phyloP scores from a whole-genome alignment of 2,888 invertebrate genomes.

The Bimastos eiseni region DNA sequence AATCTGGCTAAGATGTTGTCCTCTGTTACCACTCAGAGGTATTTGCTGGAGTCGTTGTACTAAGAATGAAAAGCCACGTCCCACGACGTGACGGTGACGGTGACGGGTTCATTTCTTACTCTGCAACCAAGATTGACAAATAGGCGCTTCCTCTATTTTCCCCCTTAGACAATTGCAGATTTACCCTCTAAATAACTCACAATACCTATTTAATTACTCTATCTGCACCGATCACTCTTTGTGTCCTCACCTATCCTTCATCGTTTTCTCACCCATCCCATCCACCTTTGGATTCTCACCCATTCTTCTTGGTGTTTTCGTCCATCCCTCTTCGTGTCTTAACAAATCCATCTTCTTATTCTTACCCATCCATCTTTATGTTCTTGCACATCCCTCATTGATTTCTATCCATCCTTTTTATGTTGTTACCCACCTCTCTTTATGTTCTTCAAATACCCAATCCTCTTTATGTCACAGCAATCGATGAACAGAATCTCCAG shows the following conservation, averaged over 20 bases:
- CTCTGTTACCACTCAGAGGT: no score
- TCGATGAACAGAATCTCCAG: constrained; percentile 67
- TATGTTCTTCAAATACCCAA: not conserved
- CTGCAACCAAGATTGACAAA: no score
- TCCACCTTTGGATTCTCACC: not conserved
- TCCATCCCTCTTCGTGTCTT: not conserved
- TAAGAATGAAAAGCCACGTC: no score
- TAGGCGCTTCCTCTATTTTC: no score
- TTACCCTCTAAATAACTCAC: no score
- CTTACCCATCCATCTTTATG: not conserved
- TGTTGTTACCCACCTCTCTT: not conserved
- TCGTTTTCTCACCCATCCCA: no score
- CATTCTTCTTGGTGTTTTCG: not conserved
- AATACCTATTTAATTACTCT: no score
- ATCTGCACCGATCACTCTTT: not conserved
- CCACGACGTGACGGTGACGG: no score
- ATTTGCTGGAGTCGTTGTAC: no score
- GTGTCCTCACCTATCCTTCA: not conserved
- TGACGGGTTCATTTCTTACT: no score
- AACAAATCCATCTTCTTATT: not conserved
- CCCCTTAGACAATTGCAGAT: no score
- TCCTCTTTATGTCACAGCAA: constrained; percentile 57
- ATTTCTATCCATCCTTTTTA: not conserved
- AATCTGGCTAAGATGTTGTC: no score
- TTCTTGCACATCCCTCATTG: not conserved